These are phyloP conservation scores for Dromaius novaehollandiae DNA, from an alignment of 2,113 vertebrate species.

Conservation along the genomic window DNA sequence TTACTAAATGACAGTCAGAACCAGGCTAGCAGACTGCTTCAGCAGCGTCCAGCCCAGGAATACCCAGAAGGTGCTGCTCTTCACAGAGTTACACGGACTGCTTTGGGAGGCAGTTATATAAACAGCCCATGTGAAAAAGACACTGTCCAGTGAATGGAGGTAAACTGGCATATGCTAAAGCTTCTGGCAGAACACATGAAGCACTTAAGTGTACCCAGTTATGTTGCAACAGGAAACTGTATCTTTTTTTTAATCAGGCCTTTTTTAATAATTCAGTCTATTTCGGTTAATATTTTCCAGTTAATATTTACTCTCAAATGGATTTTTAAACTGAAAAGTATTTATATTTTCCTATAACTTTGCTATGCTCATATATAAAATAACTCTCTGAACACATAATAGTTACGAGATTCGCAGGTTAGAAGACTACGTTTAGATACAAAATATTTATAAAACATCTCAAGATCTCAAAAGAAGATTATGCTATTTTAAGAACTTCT, in stretches of 20 bases:
- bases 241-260: background rate
- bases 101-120: background rate
- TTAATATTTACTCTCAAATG: background rate
- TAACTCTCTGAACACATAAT: background rate
- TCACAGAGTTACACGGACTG: background rate
- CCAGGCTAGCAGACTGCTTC: background rate
- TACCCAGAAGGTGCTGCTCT: background rate
- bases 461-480: background rate
- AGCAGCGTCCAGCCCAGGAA: background rate
- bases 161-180: background rate
- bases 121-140: background rate
- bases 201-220: background rate
- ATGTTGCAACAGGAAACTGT: background rate
- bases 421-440: background rate
- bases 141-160: background rate
- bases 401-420: background rate
- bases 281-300: background rate
- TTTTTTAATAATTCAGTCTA: background rate
- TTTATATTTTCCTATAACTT: background rate
- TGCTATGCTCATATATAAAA: background rate
- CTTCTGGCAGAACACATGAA: background rate
- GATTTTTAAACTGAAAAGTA: background rate
- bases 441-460: background rate
- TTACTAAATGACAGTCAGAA: background rate
- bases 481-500: background rate